Conservation (phyloP, 1,140 invertebrate genomes). For the Lordiphosa clarofinis region DNA sequence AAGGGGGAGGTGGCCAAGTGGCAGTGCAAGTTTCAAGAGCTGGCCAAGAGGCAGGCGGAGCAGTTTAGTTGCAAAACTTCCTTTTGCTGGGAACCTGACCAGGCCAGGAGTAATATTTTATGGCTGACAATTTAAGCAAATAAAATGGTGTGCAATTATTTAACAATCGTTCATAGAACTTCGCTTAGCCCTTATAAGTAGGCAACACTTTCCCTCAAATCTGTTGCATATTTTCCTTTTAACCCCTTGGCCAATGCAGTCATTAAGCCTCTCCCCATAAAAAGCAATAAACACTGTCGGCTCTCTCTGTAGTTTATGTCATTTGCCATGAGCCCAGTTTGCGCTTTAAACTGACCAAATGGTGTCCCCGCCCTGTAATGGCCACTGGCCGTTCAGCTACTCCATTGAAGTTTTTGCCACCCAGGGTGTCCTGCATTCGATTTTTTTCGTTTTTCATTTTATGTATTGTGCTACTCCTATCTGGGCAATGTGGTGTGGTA, state of each 20-base stretch:
- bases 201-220: too few relatives aligned
- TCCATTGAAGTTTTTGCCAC: slow-evolving; percentile 44
- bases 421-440: slow-evolving; percentile 11
- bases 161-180: too few relatives aligned
- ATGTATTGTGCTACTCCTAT: slow-evolving; percentile 3
- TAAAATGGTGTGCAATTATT: slow-evolving; percentile 41
- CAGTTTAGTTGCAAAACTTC: slow-evolving; percentile 34
- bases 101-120: slow-evolving; percentile 44
- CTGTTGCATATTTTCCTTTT: too few relatives aligned
- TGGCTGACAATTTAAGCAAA: slow-evolving; percentile 45
- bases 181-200: too few relatives aligned
- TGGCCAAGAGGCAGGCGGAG: neutral
- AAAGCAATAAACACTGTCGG: slow-evolving; percentile 70
- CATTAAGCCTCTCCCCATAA: slow-evolving; percentile 61
- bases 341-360: slow-evolving; percentile 56
- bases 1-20: slow-evolving; percentile 32
- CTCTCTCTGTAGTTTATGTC: slow-evolving; percentile 65
- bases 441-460: slow-evolving; percentile 17
- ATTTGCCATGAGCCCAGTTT: slow-evolving; percentile 49
- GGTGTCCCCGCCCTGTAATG: slow-evolving; percentile 25
- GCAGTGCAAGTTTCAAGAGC: slow-evolving; percentile 31
- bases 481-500: slow-evolving; percentile 28
- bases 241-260: slow-evolving; percentile 33
- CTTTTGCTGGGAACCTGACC: slow-evolving; percentile 16
- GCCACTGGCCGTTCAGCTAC: slow-evolving; percentile 17